A percentile compares a stretch with the other conserved stretches of the same genome.
phyloP scores from a whole-genome alignment of 1,140 invertebrate species.

The Zaprionus capensis region DNA sequence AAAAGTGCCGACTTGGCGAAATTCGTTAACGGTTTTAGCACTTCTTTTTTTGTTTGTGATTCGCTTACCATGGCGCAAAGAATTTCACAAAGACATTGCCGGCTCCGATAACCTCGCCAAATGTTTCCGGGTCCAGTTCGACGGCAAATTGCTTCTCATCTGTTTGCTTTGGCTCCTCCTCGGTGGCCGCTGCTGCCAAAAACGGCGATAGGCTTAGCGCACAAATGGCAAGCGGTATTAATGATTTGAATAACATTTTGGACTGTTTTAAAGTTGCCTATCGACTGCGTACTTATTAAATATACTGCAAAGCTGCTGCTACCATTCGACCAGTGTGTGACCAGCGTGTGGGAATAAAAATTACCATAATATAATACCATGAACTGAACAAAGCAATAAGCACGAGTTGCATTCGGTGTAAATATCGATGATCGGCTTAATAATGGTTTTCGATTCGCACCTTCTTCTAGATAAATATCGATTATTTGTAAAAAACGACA shows the following conservation, averaged over 20 bases:
- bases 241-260: conserved; percentile 43
- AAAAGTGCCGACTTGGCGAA: conserved; percentile 11
- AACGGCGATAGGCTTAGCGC: conserved; percentile 26
- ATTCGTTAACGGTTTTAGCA: background rate
- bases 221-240: conserved; percentile 33
- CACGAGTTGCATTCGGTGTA: background rate
- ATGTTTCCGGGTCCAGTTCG: conserved; percentile 86
- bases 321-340: background rate
- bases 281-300: background rate
- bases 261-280: conserved; percentile 19
- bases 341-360: background rate
- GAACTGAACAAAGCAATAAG: background rate
- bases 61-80: conserved; percentile 90
- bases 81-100: conserved; percentile 90
- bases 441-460: background rate
- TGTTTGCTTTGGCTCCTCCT: conserved; percentile 30
- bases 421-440: background rate
- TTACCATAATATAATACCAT: background rate
- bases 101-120: conserved; percentile 87
- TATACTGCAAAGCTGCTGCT: background rate
- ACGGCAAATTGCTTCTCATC: conserved; percentile 64
- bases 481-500: background rate
- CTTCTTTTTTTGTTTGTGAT: background rate
- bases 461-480: background rate
- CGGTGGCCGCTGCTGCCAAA: conserved; percentile 7